Conservation (phyloP, 2,113 vertebrate genomes). For the Pteropus alecto region DNA sequence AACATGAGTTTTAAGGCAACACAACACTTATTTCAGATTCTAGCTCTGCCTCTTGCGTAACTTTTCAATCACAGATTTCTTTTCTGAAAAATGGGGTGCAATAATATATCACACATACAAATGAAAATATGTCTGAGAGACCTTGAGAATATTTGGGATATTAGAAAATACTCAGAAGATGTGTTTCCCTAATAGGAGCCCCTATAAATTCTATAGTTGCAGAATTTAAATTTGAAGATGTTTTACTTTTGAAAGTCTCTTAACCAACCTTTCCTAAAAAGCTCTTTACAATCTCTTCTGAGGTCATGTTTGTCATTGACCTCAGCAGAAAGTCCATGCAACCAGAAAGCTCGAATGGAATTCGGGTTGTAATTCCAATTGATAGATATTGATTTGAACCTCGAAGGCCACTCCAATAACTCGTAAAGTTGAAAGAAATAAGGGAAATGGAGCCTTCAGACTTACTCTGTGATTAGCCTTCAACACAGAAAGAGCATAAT, state of each 20-base stretch:
- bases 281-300: constrained; percentile 15
- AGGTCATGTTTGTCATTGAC: background rate
- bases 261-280: constrained; percentile 22
- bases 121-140: background rate
- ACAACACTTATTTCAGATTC: background rate
- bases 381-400: constrained; percentile 41
- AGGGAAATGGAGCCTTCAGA: background rate
- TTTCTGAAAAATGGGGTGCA: background rate
- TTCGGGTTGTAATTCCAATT: constrained; percentile 33
- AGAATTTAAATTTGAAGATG: constrained; percentile 36
- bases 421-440: background rate
- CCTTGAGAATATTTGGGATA: background rate
- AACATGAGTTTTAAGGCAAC: background rate
- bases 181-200: background rate
- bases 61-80: background rate
- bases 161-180: background rate
- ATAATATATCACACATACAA: background rate
- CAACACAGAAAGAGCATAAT: background rate
- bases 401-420: constrained; percentile 18
- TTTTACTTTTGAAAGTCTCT: constrained; percentile 20
- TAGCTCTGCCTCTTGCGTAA: background rate
- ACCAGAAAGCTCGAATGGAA: constrained; percentile 30
- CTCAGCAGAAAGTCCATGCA: background rate
- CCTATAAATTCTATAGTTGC: background rate
- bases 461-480: constrained; percentile 37